A percentile compares a stretch with the other conserved stretches of the same genome.
phyloP scores from a whole-genome alignment of 2,888 invertebrate genomes.

The Mythimna albipuncta region DNA sequence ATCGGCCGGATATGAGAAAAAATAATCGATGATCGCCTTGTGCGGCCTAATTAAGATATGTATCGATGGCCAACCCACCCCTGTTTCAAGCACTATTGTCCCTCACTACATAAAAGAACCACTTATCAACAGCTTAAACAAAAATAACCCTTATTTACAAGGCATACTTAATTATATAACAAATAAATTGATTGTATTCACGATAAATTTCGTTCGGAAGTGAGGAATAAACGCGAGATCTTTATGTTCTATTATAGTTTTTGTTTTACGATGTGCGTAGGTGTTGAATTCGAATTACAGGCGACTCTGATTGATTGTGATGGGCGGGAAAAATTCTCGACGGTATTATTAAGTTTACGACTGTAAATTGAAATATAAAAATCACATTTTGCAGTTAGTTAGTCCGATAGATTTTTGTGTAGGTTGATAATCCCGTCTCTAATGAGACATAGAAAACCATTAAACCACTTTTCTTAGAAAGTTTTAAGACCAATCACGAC shows the following conservation, averaged over 20 bases:
- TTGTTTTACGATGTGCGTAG: slow-evolving; percentile 82
- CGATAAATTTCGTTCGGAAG: slow-evolving; percentile 61
- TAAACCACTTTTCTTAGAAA: slow-evolving; percentile 56
- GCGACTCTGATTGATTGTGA: slow-evolving; percentile 80
- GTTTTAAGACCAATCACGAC: slow-evolving; percentile 50
- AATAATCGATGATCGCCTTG: slow-evolving; percentile 83
- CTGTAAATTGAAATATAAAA: slow-evolving; percentile 71
- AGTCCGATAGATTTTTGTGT: slow-evolving; percentile 51
- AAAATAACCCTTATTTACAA: slow-evolving; percentile 65
- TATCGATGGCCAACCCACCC: slow-evolving; percentile 86
- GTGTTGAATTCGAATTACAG: slow-evolving; percentile 79
- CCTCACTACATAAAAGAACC: slow-evolving; percentile 64
- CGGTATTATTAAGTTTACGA: slow-evolving; percentile 72
- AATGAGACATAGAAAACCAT: slow-evolving; percentile 53
- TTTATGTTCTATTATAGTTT: slow-evolving; percentile 61
- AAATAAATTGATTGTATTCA: slow-evolving; percentile 65
- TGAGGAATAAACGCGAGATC: slow-evolving; percentile 50
- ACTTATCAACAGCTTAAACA: slow-evolving; percentile 48
- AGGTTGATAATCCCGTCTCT: slow-evolving; percentile 43
- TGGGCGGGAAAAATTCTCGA: slow-evolving; percentile 72
- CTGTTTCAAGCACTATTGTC: slow-evolving; percentile 85
- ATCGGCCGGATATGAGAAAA: slow-evolving; percentile 81
- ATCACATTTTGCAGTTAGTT: slow-evolving; percentile 66
- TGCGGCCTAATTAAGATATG: slow-evolving; percentile 91
- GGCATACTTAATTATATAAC: slow-evolving; percentile 64